Conservation (phyloP, 2,888 invertebrate genomes). For the Ophion obscuratus region DNA sequence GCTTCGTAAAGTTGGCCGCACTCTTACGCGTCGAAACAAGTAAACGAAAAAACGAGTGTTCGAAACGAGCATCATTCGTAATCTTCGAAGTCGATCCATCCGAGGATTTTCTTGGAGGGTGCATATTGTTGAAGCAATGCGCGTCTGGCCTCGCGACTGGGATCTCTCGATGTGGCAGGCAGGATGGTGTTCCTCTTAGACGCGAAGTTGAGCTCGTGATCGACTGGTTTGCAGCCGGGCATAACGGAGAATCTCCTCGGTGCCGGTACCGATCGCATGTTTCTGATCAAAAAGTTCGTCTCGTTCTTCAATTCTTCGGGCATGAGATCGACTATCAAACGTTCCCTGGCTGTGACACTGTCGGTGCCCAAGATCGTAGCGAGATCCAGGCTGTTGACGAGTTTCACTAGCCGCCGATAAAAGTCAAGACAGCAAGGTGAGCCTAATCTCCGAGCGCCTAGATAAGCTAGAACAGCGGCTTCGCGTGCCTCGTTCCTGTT, state of each 20-base stretch:
- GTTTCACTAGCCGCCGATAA: conserved; percentile 77
- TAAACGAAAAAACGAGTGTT: background rate
- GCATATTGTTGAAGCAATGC: conserved; percentile 72
- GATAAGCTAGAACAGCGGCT: conserved; percentile 75
- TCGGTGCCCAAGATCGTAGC: conserved; percentile 81
- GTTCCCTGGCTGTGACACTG: conserved; percentile 82
- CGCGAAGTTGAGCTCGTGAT: conserved; percentile 70
- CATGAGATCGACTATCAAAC: conserved; percentile 83
- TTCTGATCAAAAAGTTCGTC: conserved; percentile 83
- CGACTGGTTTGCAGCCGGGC: conserved; percentile 83
- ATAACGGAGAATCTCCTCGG: conserved; percentile 84
- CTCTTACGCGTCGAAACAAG: background rate
- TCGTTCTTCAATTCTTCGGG: conserved; percentile 82
- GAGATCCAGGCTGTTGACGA: conserved; percentile 82
- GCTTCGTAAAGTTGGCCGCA: background rate
- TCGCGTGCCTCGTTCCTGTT: conserved; percentile 85
- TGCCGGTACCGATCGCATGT: conserved; percentile 84
- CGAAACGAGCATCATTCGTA: conserved; percentile 69
- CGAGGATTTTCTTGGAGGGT: conserved; percentile 70
- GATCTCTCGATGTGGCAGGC: conserved; percentile 68
- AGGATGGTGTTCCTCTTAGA: conserved; percentile 73
- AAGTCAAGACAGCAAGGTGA: conserved; percentile 80
- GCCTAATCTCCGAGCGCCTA: conserved; percentile 79
- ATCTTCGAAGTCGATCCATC: conserved; percentile 75
- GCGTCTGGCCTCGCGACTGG: conserved; percentile 68